A percentile compares a stretch with the other conserved stretches of the same genome.
Evolutionary conservation across 2,113 vertebrate genomes (phyloP).

Genomic region (Cisticola juncidis): DNA sequence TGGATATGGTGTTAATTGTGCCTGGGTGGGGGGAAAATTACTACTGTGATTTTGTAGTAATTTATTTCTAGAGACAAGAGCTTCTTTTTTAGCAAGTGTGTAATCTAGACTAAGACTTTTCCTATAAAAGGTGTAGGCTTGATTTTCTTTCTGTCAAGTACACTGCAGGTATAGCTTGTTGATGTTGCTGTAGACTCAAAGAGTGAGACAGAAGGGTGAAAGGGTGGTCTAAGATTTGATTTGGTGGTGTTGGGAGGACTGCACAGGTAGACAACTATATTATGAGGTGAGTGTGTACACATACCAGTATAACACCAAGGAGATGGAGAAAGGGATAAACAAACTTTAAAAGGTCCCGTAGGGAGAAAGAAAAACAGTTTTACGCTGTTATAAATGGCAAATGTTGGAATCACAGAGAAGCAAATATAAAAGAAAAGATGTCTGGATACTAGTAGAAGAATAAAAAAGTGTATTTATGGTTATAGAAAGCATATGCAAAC

Average conservation of each 20-base stretch:
- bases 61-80: constrained; percentile 20
- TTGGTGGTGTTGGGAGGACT: background rate
- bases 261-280: background rate
- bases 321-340: background rate
- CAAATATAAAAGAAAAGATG: background rate
- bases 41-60: constrained; percentile 15
- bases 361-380: background rate
- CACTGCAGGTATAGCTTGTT: background rate
- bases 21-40: constrained; percentile 35
- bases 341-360: background rate
- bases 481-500: background rate
- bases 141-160: background rate
- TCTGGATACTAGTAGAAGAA: background rate
- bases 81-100: background rate
- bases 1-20: constrained; percentile 32
- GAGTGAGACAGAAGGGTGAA: background rate
- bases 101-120: background rate
- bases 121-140: background rate
- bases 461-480: background rate
- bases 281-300: background rate
- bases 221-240: background rate
- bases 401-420: background rate
- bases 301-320: background rate
- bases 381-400: background rate
- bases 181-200: background rate